Base-by-base conservation (phyloP, 2,797 vertebrate genomes). In the Coccyzus lansbergi region DNA sequence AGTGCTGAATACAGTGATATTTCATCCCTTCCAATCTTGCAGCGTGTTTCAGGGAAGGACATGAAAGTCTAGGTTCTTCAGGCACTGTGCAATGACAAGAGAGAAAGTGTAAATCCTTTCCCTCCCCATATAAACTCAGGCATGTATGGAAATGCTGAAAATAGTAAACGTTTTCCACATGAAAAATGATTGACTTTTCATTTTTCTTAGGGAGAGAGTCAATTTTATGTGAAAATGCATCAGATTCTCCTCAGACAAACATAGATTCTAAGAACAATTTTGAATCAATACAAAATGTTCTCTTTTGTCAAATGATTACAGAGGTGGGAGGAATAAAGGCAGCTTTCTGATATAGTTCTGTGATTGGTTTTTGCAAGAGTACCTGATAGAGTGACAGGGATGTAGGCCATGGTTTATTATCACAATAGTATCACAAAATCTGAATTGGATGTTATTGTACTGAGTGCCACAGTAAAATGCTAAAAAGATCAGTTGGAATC, bases 211-310 rank as follows among this genome's bases (percentile, higher is more conserved):
- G 12, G n/a, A 58, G 5, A 91, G 59, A 90, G 91, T 76, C 72
- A 94, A 76, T 93, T 95, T 90, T 55, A 56, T 49, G 72, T 83
- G 79, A 90, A 79, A 96, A 92, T 88, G 53, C 62, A 90, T 85
- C 65, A 83, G 62, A n/a, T 69, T 91, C 40, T 76, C 26, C 53
- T 91, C 38, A 62, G 76, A 72, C n/a, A 87, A 91, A 90, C 22
- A 75, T 1, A 4, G 58, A 62, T 93, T 69, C 80, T 75, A 79
- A 69, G 85, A 79, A 83, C 42, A 72, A 78, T 92, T 92, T 76
- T 81, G 55, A 91, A 69, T 90, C 85, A 86, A 68, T 86, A 56
- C 1, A 2, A 95, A 93, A 90, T 79, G 55, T 78, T 76, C 38
- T 91, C 38, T 88, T 96, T 91, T 91, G 93, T 76, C 58, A 69